These are phyloP conservation scores for Synergus japonicus DNA, from an alignment of 2,888 invertebrate genomes.

Conservation along the genomic window DNA sequence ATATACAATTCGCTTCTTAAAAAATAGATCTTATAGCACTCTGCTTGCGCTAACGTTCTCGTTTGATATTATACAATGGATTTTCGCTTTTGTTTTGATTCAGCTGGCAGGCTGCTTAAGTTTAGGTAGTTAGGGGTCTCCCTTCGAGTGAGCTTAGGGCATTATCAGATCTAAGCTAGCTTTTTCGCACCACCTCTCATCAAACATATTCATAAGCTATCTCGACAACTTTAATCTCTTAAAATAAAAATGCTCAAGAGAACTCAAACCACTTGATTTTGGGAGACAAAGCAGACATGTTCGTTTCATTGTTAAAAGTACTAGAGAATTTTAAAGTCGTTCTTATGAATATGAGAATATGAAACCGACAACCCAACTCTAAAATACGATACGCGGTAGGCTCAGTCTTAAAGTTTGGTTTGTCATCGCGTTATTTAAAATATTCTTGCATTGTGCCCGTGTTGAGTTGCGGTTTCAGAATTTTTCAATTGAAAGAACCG, in stretches of 20 bases:
- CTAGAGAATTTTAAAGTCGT: slow-evolving; percentile 1
- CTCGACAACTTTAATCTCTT: slow-evolving; percentile 16
- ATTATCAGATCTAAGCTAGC: slow-evolving; percentile 66
- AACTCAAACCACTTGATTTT: slow-evolving; percentile 33
- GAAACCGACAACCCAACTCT: slow-evolving; percentile 13
- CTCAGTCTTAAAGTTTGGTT: slow-evolving; percentile 73
- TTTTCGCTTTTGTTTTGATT: slow-evolving; percentile 62
- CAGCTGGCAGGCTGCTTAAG: slow-evolving; percentile 68
- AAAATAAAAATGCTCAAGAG: neutral
- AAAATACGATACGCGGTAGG: slow-evolving; percentile 61
- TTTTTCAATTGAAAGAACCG: slow-evolving; percentile 57
- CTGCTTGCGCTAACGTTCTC: slow-evolving; percentile 68
- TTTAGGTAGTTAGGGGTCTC: slow-evolving; percentile 59
- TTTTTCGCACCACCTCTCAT: slow-evolving; percentile 58
- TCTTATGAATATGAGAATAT: slow-evolving; percentile 21
- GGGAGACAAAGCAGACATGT: slow-evolving; percentile 19
- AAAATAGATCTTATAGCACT: slow-evolving; percentile 76
- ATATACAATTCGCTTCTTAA: slow-evolving; percentile 77
- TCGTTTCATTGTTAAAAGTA: neutral
- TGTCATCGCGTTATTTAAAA: slow-evolving; percentile 58
- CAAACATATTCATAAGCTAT: slow-evolving; percentile 20
- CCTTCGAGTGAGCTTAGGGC: slow-evolving; percentile 66
- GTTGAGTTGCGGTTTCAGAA: slow-evolving; percentile 46
- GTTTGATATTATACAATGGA: slow-evolving; percentile 66
- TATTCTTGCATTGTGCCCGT: slow-evolving; percentile 66